Conservation (phyloP, 2,888 invertebrate genomes). For the Andrena haemorrhoa region DNA sequence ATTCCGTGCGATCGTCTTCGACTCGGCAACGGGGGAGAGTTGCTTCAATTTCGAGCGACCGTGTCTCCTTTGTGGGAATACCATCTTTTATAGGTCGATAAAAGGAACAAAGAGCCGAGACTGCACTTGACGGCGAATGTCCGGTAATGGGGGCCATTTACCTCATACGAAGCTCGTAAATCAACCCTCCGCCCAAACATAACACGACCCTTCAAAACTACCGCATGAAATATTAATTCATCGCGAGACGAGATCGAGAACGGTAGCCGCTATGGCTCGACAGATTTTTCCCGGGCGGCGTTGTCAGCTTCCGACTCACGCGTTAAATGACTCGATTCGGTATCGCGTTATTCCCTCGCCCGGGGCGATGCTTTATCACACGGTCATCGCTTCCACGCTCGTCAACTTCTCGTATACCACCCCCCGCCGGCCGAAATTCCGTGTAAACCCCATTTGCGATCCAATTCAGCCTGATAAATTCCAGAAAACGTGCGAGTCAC, state of each 20-base stretch:
- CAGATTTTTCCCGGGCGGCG: background rate
- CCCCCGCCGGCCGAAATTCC: constrained; percentile 51
- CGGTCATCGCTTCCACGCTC: constrained; percentile 49
- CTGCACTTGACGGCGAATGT: background rate
- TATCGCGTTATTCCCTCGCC: constrained; percentile 9
- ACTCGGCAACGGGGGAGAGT: no score
- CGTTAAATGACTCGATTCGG: constrained; percentile 7
- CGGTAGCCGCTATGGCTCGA: background rate
- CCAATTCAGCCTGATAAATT: constrained; percentile 80
- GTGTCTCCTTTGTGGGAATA: background rate
- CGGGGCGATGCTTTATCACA: constrained; percentile 47
- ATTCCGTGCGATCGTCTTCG: constrained; percentile 5
- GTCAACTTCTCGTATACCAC: constrained; percentile 52
- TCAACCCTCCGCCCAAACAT: background rate
- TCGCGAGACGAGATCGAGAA: background rate
- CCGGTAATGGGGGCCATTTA: background rate
- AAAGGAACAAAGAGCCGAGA: no score
- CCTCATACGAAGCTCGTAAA: background rate
- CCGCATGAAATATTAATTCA: background rate
- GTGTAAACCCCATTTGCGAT: constrained; percentile 73
- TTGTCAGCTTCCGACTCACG: background rate
- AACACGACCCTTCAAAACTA: background rate
- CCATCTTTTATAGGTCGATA: background rate
- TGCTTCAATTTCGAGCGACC: background rate
- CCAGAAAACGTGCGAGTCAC: constrained; percentile 79